Evolutionary conservation across 2,797 vertebrate species (phyloP), one percentile per base, ranked within the genome.

Genomic region (Nothura maculosa): DNA sequence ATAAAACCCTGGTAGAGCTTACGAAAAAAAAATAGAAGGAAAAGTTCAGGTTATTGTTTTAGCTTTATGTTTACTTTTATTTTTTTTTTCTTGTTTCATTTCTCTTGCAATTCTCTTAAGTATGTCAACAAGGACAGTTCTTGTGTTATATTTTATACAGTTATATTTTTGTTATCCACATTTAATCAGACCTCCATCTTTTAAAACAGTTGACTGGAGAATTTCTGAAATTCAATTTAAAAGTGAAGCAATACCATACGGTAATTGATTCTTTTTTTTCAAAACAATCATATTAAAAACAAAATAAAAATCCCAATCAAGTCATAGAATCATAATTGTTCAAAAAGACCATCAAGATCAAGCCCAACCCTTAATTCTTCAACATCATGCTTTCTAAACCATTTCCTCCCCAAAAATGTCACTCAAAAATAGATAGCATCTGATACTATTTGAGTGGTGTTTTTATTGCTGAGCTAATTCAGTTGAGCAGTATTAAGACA

Each of bases 1-100:
- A 96, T 97, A 96, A 97, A 93, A 38, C 47, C 42, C 30, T 68
- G 48, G 83, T 22, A 20, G 58, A 80, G 43, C 22, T 27, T 87
- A n/a, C n/a, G n/a, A 55, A 75, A 75, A 62, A 6, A 54, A 54
- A 36, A 28, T 19, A 19, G 30, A n/a, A 55, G 6, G 30, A 54
- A 7, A 63, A 52, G 20, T 24, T 84, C 58, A 45, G 18, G 22
- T 60, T 69, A 10, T 48, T 73, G 18, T 24, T 79, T 86, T 40
- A 27, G 5, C 10, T 57, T 80, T 81, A 68, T 36, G 11, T 55
- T 62, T 76, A 18, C 30, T 52, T 43, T 43, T 57, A 47, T 28
- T 54, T 14, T 12, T 8, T 30, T 67, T 52, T 48, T 9, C 6
- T 63, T 75, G 8, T 58, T 74, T 36, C 25, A 50, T 81, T 70